phyloP scores from a whole-genome alignment of 1,140 invertebrate genomes.

The Bradynema listronoti region DNA sequence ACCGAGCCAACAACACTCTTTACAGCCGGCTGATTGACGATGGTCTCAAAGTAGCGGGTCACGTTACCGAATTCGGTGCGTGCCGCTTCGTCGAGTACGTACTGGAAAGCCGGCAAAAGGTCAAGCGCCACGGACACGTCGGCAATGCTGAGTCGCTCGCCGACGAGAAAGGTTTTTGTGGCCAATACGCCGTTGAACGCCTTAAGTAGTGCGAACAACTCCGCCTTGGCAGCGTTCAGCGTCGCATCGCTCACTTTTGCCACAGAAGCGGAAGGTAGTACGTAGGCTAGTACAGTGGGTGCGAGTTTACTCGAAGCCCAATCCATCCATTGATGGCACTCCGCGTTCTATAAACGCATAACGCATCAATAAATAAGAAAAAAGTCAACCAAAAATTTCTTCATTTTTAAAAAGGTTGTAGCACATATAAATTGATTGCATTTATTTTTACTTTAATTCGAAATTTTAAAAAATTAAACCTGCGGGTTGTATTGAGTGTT shows the following conservation, averaged over 20 bases:
- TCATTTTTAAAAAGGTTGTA: no score
- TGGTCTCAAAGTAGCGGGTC: conserved; percentile 79
- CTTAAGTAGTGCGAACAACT: conserved; percentile 71
- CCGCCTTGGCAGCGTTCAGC: conserved; percentile 65
- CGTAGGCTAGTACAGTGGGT: conserved; percentile 84
- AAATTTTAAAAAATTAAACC: conserved; percentile 34
- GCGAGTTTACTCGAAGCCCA: conserved; percentile 83
- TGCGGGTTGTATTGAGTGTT: conserved; percentile 15
- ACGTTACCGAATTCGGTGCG: conserved; percentile 49
- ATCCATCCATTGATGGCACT: conserved; percentile 83
- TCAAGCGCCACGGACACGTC: conserved; percentile 85
- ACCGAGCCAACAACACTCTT: conserved; percentile 74
- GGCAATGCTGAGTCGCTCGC: conserved; percentile 84
- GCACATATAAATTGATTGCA: no score
- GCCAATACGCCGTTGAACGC: conserved; percentile 76
- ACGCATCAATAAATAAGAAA: not conserved
- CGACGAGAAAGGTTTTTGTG: conserved; percentile 81
- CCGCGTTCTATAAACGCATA: conserved; percentile 65
- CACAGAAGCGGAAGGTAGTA: conserved; percentile 88
- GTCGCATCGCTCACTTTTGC: conserved; percentile 72
- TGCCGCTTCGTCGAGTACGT: conserved; percentile 63
- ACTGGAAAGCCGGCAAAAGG: conserved; percentile 74
- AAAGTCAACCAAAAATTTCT: no score
- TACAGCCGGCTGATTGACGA: conserved; percentile 81
- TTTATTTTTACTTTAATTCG: no score